These are phyloP conservation scores for Mechanitis messenoides DNA, from an alignment of 2,888 invertebrate species.

Conservation along the genomic window DNA sequence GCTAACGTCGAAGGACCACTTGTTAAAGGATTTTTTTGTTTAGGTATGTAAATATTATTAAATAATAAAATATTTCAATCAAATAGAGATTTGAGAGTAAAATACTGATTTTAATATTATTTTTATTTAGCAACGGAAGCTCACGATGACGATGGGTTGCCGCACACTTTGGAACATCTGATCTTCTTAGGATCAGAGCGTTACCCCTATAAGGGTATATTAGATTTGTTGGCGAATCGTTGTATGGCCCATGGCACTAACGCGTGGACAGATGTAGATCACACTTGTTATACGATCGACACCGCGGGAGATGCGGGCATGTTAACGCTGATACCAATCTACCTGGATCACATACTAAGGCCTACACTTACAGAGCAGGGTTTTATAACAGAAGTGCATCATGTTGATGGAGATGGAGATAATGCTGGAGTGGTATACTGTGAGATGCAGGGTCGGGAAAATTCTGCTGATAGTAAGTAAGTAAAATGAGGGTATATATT, in stretches of 20 bases:
- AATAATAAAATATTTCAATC: background rate
- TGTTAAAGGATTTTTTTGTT: constrained; percentile 90
- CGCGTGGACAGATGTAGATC: constrained; percentile 91
- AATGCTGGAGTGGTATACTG: constrained; percentile 97
- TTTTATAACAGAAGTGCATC: constrained; percentile 93
- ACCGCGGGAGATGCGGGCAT: constrained; percentile 91
- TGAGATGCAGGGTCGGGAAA: constrained; percentile 94
- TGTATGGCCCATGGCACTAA: constrained; percentile 95
- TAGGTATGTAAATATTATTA: constrained; percentile 78
- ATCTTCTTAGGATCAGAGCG: constrained; percentile 93
- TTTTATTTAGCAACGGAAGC: constrained; percentile 87
- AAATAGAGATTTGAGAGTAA: background rate
- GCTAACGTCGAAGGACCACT: constrained; percentile 94
- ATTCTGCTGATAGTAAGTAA: constrained; percentile 82
- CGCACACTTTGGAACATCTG: constrained; percentile 94
- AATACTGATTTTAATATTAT: background rate
- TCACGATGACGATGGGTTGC: constrained; percentile 92
- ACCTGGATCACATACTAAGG: constrained; percentile 91
- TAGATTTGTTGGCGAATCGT: constrained; percentile 92
- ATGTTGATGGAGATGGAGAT: constrained; percentile 90
- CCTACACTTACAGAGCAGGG: constrained; percentile 89
- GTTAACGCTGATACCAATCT: constrained; percentile 91
- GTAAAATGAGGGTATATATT: constrained; percentile 7
- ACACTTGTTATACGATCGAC: constrained; percentile 92
- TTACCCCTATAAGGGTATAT: constrained; percentile 92